Base-by-base conservation (phyloP, 2,113 vertebrate species). In the Brachypteracias leptosomus region DNA sequence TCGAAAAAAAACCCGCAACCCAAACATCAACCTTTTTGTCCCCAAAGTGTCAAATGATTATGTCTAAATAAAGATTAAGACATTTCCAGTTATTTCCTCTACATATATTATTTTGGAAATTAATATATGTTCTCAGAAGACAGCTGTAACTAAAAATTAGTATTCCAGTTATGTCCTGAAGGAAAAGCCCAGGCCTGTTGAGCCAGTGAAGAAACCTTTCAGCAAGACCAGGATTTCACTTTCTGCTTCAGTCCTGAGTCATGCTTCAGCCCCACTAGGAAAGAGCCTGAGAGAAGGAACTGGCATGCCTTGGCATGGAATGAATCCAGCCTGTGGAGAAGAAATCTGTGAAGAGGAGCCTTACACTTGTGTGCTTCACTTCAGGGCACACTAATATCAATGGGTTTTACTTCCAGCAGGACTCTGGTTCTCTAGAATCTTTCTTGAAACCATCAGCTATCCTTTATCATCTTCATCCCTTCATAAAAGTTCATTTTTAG, bases 221-320 rank as follows among this genome's bases (percentile, higher is more conserved):
- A 84, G 21, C 29, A 70, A 81, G 47, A 63, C 25, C 5, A 6
- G 7, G 66, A 31, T 51, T 63, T 80, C 54, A 54, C 24, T 36
- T 40, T 78, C 38, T 83, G 36, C 77, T 85, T 87, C 47, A 78
- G 57, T 47, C 33, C 52, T 0, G 1, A 36, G 36, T 38, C 2
- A 1, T 1, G 2, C 20, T 78, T 82, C 46, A 68, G 16, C n/a
- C 61, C 38, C 0, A 0, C 20, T n/a, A 52, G 26, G 33, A 93
- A 18, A 2, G 1, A 52, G 20, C 42, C 38, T 67, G 68, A 71
- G 29, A 81, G 29, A 26, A 91, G 59, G 13, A 74, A 20, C 22
- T 85, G 16, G 25, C 0, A 0, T 67, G 26, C 33, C 33, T 75
- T 22, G 54, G 31, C 25, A 55, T 70, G 44, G 33, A 76, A 77